Base-by-base conservation (phyloP, 1,140 invertebrate genomes). In the Anagrus nilaparvatae region DNA sequence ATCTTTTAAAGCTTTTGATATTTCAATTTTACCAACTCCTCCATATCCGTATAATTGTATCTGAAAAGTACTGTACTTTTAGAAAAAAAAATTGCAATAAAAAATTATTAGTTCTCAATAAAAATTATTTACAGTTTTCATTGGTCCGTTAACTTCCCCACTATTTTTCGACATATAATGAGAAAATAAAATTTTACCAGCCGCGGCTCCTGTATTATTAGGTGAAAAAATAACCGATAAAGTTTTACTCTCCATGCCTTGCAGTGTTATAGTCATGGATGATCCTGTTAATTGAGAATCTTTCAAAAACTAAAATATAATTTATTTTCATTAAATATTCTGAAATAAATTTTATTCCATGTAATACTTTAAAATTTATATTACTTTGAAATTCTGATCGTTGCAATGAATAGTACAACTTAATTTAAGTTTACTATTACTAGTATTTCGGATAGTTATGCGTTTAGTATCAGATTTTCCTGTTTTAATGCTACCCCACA, bases 401-500 rank as follows among this genome's bases (percentile, higher is more conserved):
- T 53, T 55, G 10, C 59, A 54, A 16, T 60, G 59, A 13, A 72
- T 63, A 4, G 44, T 50, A n/a, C 57, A 61, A 43, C 69, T 55
- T 24, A 74, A 54, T 46, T 68, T 65, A 10, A 74, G 54, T 45
- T 66, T 69, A 36, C 66, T 66, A 13, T 59, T 55, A 17, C 70
- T 69, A 18, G 56, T 70, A 44, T 74, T 74, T 17, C 69, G 58
- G 43, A 74, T 59, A 4, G 62, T 61, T 43, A 74, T 66, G 43
- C 70, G 60, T 44, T 71, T 69, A 1, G 51, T 59, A 27, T 67
- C 66, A 12, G 51, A 60, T 49, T 65, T 70, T 19, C 68, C 69
- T 13, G 56, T 49, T 53, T 63, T 67, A 14, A 73, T 43, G 35
- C 68, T 72, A 16, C 64, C 70, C 72, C 72, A 74, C 31, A 70